Conservation (phyloP, 2,113 vertebrate species). For the Rhabdornis inornatus region DNA sequence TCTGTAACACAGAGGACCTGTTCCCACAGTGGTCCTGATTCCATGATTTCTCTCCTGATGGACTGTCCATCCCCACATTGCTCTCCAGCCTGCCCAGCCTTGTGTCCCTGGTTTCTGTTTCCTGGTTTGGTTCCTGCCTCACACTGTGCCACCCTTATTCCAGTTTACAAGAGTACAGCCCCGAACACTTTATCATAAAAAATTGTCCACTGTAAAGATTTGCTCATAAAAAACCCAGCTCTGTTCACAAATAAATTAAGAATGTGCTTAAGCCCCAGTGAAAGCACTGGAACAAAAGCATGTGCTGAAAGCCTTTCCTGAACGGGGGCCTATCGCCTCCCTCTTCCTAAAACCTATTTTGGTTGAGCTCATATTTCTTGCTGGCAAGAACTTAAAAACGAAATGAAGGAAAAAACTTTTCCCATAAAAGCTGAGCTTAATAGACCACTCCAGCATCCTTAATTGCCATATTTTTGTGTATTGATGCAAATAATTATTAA, state of each 20-base stretch:
- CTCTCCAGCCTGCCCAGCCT: background rate
- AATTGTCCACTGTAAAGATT: slow-evolving; percentile 40
- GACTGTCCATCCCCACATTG: accelerated
- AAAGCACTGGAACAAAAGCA: slow-evolving; percentile 34
- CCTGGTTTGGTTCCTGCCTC: background rate
- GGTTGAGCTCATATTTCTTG: slow-evolving; percentile 21
- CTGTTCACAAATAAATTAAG: slow-evolving; percentile 65
- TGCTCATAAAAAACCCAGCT: slow-evolving; percentile 29
- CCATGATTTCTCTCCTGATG: background rate
- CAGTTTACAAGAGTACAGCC: slow-evolving; percentile 16
- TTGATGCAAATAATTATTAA: slow-evolving; percentile 34
- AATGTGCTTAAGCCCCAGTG: slow-evolving; percentile 43
- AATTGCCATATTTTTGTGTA: slow-evolving; percentile 32
- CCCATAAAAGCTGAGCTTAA: slow-evolving; percentile 29
- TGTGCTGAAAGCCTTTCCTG: slow-evolving; percentile 52
- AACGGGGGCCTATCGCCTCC: background rate
- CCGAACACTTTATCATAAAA: slow-evolving; percentile 8
- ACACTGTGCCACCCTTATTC: slow-evolving; percentile 6
- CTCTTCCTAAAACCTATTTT: slow-evolving; percentile 3
- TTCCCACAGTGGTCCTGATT: background rate
- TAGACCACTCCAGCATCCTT: slow-evolving; percentile 22
- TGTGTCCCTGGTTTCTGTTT: background rate
- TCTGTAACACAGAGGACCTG: background rate
- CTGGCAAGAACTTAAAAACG: slow-evolving; percentile 45
- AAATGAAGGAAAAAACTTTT: slow-evolving; percentile 31